Conservation (phyloP, 2,797 vertebrate species). For the Lacerta bilineata region DNA sequence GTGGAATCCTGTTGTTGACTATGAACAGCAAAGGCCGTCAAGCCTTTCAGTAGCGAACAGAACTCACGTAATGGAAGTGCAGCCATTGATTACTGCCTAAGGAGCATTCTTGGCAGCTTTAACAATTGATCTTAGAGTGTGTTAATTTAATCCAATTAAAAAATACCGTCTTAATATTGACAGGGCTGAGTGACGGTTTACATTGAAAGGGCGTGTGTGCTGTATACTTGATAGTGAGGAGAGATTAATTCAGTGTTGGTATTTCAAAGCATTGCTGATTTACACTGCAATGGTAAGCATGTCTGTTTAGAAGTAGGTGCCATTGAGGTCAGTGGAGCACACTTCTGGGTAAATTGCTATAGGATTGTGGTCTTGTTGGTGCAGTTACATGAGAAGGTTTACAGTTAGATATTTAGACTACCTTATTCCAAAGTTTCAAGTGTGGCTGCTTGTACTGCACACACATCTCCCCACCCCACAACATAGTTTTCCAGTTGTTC, state of each 20-base stretch:
- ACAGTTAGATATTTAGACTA: background rate
- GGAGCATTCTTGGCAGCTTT: background rate
- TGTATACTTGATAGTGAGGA: background rate
- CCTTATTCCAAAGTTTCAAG: background rate
- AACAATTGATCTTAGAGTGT: background rate
- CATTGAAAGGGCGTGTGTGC: background rate
- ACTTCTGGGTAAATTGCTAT: no score
- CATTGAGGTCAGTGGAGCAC: no score
- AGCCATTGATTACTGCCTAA: background rate
- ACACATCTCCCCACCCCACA: background rate
- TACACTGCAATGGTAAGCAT: no score
- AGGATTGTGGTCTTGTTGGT: no score
- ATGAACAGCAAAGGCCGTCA: background rate
- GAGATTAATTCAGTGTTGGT: background rate
- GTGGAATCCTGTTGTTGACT: background rate
- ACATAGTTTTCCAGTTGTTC: background rate
- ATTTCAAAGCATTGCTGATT: conserved; percentile 1
- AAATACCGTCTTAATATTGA: background rate
- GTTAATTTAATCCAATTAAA: background rate
- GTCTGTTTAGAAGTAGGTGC: no score
- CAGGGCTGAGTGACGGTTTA: background rate
- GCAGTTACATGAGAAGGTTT: background rate
- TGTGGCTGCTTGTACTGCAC: background rate
- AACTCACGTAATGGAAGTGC: background rate
- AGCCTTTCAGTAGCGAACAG: background rate